Evolutionary conservation across 2,797 vertebrate species (phyloP), one percentile per base, ranked within the genome.

Genomic region (Phoeniculus purpureus): DNA sequence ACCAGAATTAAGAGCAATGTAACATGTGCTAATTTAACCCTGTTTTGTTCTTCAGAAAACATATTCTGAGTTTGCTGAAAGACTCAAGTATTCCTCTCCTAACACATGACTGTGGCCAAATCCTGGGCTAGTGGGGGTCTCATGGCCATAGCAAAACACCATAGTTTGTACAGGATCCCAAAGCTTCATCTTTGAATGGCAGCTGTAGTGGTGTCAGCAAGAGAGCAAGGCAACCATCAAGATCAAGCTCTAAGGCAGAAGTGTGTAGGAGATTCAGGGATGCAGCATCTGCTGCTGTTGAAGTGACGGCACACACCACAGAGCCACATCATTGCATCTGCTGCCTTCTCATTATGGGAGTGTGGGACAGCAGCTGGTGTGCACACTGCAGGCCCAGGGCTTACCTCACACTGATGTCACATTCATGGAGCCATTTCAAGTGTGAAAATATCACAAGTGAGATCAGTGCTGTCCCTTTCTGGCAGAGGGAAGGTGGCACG

Each of bases 121-220:
- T 34, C 21, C 21, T 7, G 6, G 25, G 26, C 71, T 47, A 47
- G 19, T 15, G n/a, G 20, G 19, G 23, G 12, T 40, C 58, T 45
- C 15, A 13, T 0, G 8, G 37, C 55, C 34, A 19, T 0, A 16
- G 23, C 14, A 72, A 72, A 94, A 55, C 15, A 67, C 22, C 40
- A 47, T 55, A 15, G 15, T 59, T 85, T 68, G 27, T 32, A 31
- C 10, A 2, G 11, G 51, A 81, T 61, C 29, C n/a, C 37, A 43
- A 51, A 73, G 68, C 4, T 27, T 62, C 22, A 50, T 15, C 48
- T 76, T 10, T 59, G 52, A 70, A 72, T 9, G 12, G 45, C 1
- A 0, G 43, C 47, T 61, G 31, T 12, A n/a, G 62, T 0, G 0
- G 15, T 16, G 17, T 37, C 27, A 85, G 27, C 0, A 0, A 81